Evolutionary conservation across 2,797 vertebrate species (phyloP).

Genomic region (Spinus pinus): DNA sequence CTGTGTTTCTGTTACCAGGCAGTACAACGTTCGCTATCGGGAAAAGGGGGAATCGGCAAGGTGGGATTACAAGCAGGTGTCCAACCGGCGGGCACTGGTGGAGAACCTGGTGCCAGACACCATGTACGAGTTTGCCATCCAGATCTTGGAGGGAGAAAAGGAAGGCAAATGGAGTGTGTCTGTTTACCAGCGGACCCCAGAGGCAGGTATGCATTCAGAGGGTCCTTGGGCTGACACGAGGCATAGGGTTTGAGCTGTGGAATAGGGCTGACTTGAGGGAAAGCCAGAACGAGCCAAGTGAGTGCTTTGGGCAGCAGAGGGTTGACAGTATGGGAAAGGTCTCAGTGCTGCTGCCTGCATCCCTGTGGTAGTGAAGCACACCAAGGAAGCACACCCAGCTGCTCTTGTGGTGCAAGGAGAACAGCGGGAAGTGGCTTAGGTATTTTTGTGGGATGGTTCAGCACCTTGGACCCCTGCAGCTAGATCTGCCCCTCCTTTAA

Average conservation of each 20-base stretch:
- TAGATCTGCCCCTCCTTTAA: neutral
- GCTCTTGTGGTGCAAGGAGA: rapidly evolving
- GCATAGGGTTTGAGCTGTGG: neutral
- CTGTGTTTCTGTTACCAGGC: constrained; percentile 68
- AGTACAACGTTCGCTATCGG: constrained; percentile 88
- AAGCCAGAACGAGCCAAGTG: neutral
- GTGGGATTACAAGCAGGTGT: constrained; percentile 91
- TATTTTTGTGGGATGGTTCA: neutral
- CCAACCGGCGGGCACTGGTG: constrained; percentile 84
- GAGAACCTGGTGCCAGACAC: constrained; percentile 89
- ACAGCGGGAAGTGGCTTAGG: neutral
- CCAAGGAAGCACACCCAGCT: neutral
- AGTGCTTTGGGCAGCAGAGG: neutral
- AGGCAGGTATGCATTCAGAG: constrained; percentile 83
- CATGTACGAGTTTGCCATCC: constrained; percentile 96
- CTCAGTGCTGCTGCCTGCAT: neutral
- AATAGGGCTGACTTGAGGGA: neutral
- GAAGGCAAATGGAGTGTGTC: constrained; percentile 92
- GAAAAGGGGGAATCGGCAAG: constrained; percentile 95
- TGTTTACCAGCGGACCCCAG: constrained; percentile 94
- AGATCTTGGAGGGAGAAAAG: constrained; percentile 85
- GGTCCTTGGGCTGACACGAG: neutral
- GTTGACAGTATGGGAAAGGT: neutral
- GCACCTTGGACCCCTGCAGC: neutral
- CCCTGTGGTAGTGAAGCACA: neutral